Percentiles rank a stretch among this genome's conserved stretches.
These are phyloP conservation scores for Tympanoctomys barrerae DNA, from an alignment of 2,797 vertebrate species.

Conservation along the genomic window DNA sequence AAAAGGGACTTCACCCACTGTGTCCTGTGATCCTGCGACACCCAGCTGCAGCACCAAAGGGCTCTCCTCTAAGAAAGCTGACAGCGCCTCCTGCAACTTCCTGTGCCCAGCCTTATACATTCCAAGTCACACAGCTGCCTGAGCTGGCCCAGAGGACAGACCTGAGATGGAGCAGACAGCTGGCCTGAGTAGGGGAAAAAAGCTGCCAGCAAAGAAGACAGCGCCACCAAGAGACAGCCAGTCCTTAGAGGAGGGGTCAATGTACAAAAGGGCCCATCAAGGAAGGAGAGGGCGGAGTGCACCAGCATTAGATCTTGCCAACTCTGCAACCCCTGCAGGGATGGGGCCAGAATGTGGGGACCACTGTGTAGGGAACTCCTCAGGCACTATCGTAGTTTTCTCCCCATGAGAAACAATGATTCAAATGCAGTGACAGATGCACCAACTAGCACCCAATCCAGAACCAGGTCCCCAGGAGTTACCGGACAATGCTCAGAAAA, in stretches of 20 bases:
- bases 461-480: background rate
- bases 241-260: background rate
- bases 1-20: background rate
- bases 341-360: too few relatives aligned
- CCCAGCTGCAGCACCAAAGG: background rate
- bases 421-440: background rate
- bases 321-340: background rate
- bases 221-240: background rate
- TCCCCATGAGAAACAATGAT: background rate
- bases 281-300: background rate
- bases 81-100: background rate
- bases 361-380: background rate
- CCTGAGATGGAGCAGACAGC: background rate
- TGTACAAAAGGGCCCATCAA: background rate
- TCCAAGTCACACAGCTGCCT: background rate
- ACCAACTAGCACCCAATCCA: background rate
- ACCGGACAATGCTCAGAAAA: background rate
- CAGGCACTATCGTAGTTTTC: background rate
- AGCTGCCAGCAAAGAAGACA: background rate
- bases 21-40: background rate
- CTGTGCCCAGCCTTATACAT: background rate
- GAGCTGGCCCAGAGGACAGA: background rate
- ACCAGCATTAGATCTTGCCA: background rate
- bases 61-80: background rate
- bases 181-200: background rate